phyloP scores from a whole-genome alignment of 2,888 invertebrate species.

The Athalia cordata region DNA sequence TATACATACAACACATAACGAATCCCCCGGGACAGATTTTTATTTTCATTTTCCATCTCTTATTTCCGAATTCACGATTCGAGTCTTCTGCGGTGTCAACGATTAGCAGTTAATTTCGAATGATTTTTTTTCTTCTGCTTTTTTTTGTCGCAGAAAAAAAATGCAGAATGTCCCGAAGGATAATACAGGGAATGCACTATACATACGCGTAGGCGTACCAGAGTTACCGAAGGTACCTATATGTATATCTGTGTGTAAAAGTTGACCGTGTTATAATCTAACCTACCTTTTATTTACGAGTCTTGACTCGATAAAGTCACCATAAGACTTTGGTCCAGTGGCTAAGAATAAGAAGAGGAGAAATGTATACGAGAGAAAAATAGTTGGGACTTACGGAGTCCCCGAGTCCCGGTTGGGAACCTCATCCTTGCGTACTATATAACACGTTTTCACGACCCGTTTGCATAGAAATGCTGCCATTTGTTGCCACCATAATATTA shows the following conservation, averaged over 20 bases:
- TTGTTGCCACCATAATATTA: conserved; percentile 11
- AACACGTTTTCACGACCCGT: conserved; percentile 34
- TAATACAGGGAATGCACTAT: neutral
- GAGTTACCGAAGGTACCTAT: neutral
- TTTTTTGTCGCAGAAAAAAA: neutral
- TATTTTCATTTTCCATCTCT: too few relatives aligned
- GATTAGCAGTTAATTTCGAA: too few relatives aligned
- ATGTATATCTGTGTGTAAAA: conserved; percentile 13
- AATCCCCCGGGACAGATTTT: too few relatives aligned
- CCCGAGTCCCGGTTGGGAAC: neutral
- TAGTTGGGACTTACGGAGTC: too few relatives aligned
- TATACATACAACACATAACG: neutral
- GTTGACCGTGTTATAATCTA: conserved; percentile 1
- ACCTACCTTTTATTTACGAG: conserved; percentile 38
- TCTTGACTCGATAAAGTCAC: conserved; percentile 39
- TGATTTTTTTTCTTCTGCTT: too few relatives aligned
- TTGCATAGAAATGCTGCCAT: conserved; percentile 44
- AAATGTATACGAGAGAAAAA: neutral
- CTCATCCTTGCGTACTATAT: neutral
- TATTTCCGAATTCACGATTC: too few relatives aligned
- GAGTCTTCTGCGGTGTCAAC: too few relatives aligned
- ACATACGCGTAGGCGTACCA: conserved; percentile 1
- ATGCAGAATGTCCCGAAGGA: neutral
- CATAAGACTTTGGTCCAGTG: conserved; percentile 6
- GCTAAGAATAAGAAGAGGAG: neutral